Conservation (phyloP, 2,888 invertebrate genomes). For the Drosophila robusta region DNA sequence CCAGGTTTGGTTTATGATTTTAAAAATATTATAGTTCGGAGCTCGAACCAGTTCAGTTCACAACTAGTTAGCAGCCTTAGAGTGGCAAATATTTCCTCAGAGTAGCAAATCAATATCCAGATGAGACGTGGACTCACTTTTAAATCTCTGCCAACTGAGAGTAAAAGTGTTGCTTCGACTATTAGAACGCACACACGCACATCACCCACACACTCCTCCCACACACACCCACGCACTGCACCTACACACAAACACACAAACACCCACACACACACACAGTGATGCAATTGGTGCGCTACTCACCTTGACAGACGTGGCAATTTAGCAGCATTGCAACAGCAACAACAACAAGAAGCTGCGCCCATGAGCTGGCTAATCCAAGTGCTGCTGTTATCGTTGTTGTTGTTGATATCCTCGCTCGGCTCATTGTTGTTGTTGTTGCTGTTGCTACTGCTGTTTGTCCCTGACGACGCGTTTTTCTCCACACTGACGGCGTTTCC, state of each 20-base stretch:
- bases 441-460: slow-evolving; percentile 45
- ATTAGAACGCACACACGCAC: not conserved
- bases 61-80: no score
- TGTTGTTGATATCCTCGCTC: slow-evolving; percentile 17
- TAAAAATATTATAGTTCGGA: no score
- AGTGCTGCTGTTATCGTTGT: slow-evolving; percentile 30
- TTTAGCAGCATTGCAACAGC: slow-evolving; percentile 72
- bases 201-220: not conserved
- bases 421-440: slow-evolving; percentile 25
- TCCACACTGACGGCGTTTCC: slow-evolving; percentile 52
- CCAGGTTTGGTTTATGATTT: no score
- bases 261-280: not conserved
- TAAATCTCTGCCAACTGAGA: not conserved
- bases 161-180: slow-evolving; percentile 20
- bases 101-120: not conserved
- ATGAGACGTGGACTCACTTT: not conserved
- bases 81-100: not conserved
- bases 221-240: not conserved
- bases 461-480: slow-evolving; percentile 82
- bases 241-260: not conserved
- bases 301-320: slow-evolving; percentile 78
- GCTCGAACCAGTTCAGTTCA: no score
- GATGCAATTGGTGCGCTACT: slow-evolving; percentile 51
- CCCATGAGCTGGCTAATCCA: slow-evolving; percentile 70
- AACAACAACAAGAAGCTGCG: slow-evolving; percentile 56